A percentile compares a stretch with the other conserved stretches of the same genome.
Evolutionary conservation across 2,888 invertebrate genomes (phyloP).

Genomic region (Bhutanitis thaidina): DNA sequence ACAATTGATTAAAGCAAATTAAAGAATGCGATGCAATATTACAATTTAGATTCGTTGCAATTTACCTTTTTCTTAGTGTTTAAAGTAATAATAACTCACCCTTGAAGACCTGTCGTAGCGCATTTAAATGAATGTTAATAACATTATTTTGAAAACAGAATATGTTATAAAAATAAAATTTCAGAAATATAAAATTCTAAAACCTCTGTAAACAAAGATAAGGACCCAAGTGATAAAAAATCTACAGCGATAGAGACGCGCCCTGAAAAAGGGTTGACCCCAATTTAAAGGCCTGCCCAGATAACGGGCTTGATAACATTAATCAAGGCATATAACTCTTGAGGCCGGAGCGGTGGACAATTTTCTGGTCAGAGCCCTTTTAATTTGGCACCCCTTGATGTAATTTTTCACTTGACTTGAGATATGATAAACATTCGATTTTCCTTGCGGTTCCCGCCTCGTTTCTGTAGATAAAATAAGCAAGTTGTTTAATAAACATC

Average conservation of each 20-base stretch:
- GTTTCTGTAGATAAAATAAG: no score
- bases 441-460: neutral
- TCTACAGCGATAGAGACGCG: conserved; percentile 24
- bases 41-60: no score
- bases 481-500: no score
- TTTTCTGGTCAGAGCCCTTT: conserved; percentile 72
- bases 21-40: no score
- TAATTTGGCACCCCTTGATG: conserved; percentile 62
- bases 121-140: no score
- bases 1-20: no score
- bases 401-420: conserved; percentile 65
- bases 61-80: no score
- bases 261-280: conserved; percentile 46
- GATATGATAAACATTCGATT: conserved; percentile 49
- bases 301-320: conserved; percentile 73
- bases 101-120: no score
- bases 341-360: conserved; percentile 50
- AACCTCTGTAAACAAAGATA: conserved; percentile 17
- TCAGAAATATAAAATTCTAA: conserved; percentile 6
- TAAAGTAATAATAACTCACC: no score
- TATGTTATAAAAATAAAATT: neutral
- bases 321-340: conserved; percentile 64
- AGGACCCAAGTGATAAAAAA: conserved; percentile 13
- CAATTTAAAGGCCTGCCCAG: conserved; percentile 59
- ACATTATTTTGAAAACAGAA: no score